Percentiles rank a stretch among this genome's conserved stretches.
Conservation (phyloP, 2,113 vertebrate species). For the Herpailurus yagouaroundi region DNA sequence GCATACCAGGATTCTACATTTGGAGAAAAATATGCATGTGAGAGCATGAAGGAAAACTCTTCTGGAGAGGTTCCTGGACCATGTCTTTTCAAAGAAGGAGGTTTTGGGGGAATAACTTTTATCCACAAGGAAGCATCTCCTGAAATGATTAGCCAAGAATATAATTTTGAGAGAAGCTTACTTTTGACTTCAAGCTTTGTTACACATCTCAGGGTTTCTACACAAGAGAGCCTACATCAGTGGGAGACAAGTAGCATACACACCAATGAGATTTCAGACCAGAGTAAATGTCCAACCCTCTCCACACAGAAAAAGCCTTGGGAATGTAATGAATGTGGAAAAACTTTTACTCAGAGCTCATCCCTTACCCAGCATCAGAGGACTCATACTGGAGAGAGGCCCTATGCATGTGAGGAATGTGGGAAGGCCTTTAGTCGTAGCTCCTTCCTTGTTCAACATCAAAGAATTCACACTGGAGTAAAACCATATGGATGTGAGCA, state of each 20-base stretch:
- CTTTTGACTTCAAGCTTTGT: slow-evolving; percentile 73
- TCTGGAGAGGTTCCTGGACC: not conserved
- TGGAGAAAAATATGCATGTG: not conserved
- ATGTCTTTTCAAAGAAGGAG: slow-evolving; percentile 21
- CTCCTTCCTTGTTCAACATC: slow-evolving; percentile 66
- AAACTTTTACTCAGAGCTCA: slow-evolving; percentile 65
- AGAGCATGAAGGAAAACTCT: slow-evolving; percentile 10
- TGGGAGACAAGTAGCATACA: slow-evolving; percentile 12
- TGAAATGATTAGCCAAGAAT: slow-evolving; percentile 48
- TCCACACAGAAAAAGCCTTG: slow-evolving; percentile 55
- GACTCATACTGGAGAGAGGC: slow-evolving; percentile 68
- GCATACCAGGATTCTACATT: not conserved
- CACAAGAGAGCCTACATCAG: slow-evolving; percentile 67
- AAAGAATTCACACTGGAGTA: slow-evolving; percentile 53
- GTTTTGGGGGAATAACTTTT: slow-evolving; percentile 44
- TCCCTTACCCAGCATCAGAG: slow-evolving; percentile 71
- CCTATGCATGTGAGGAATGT: slow-evolving; percentile 59
- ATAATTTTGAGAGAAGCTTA: slow-evolving; percentile 69
- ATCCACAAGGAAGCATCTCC: slow-evolving; percentile 16
- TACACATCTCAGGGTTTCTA: slow-evolving; percentile 59
- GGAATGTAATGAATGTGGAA: slow-evolving; percentile 61
- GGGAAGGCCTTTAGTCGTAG: slow-evolving; percentile 60
- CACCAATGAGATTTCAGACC: not conserved
- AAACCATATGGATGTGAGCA: slow-evolving; percentile 55
- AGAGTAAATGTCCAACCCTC: not conserved